Evolutionary conservation across 2,113 vertebrate species (phyloP), one percentile per base, ranked within the genome.

Genomic region (Nerophis ophidion): DNA sequence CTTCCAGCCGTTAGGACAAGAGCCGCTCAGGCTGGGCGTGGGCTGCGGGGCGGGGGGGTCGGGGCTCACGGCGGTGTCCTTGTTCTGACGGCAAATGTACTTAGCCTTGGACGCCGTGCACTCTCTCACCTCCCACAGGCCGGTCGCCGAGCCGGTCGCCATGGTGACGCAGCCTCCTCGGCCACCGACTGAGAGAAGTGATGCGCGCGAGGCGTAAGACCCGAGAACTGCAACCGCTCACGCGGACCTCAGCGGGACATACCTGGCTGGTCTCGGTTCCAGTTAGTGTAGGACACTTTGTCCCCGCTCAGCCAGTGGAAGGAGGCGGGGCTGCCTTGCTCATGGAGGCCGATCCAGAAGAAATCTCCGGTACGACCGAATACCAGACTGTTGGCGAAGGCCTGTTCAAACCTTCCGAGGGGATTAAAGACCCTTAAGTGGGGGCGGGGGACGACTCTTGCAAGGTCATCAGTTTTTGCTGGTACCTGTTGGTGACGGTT

Each of bases 201-300:
- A 61, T 65, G 33, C 61, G 55, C 58, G 3, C 60, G 16, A 50
- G 54, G 63, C 67, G 73, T 69, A 57, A 0, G 38, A 36, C 33
- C 50, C 48, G 40, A 44, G 9, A 17, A 19, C 26, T 47, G 57
- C 11, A 44, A 19, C n/a, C n/a, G 12, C 26, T 4, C 35, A 60
- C 64, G 68, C 61, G 73, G 64, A 4, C 48, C 16, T 17, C 40
- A 17, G 4, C 48, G 4, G 19, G 11, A 42, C 63, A 26, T 79
- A 97, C 96, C 93, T 5, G 96, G 96, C 72, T 99, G 91, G 86
- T 96, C 91, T 8, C 93, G 87, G 74, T 97, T 97, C 97, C 97
- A 99, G 89, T 99, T 93, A 46, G 94, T 97, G 75, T 92, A 98
- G 26, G 75, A 85, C 55, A 98, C 93, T 47, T 93, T 88, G 0